Percentiles rank a stretch among this genome's conserved stretches.
Conservation (phyloP, 1,140 invertebrate species). For the Metopolophium dirhodum region DNA sequence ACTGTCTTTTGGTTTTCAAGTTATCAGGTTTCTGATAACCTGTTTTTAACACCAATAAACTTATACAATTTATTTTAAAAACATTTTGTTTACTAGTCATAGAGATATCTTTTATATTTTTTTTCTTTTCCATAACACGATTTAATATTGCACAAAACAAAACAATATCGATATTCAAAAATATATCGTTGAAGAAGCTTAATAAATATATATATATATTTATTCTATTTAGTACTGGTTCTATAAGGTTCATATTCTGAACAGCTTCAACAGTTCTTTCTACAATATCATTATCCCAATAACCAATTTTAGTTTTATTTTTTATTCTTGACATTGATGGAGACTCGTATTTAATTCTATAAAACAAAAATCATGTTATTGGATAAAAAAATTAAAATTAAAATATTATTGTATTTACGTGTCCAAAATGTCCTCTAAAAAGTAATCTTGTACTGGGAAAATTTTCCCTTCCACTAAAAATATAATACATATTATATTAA, state of each 20-base stretch:
- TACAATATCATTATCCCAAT: conserved; percentile 51
- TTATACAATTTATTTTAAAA: too few relatives aligned
- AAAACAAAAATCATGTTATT: background rate
- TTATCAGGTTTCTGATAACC: too few relatives aligned
- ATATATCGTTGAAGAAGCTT: background rate
- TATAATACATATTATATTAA: background rate
- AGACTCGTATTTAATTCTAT: conserved; percentile 58
- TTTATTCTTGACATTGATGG: conserved; percentile 46
- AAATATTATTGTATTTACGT: conserved; percentile 20
- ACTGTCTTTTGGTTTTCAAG: too few relatives aligned
- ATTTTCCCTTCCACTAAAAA: conserved; percentile 67
- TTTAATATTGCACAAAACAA: too few relatives aligned
- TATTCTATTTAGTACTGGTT: conserved; percentile 13
- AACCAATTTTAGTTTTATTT: conserved; percentile 54
- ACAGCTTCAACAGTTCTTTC: conserved; percentile 40
- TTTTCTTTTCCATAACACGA: too few relatives aligned
- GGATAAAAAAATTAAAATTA: background rate
- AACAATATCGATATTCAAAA: too few relatives aligned
- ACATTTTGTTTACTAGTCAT: too few relatives aligned
- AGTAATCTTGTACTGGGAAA: conserved; percentile 80
- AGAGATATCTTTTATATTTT: too few relatives aligned
- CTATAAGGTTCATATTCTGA: conserved; percentile 21
- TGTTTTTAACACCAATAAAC: too few relatives aligned
- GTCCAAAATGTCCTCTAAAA: conserved; percentile 83
- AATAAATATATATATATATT: background rate